Evolutionary conservation across 2,888 invertebrate genomes (phyloP), one percentile per base, ranked within the genome.

Genomic region (Drosophila tripunctata): DNA sequence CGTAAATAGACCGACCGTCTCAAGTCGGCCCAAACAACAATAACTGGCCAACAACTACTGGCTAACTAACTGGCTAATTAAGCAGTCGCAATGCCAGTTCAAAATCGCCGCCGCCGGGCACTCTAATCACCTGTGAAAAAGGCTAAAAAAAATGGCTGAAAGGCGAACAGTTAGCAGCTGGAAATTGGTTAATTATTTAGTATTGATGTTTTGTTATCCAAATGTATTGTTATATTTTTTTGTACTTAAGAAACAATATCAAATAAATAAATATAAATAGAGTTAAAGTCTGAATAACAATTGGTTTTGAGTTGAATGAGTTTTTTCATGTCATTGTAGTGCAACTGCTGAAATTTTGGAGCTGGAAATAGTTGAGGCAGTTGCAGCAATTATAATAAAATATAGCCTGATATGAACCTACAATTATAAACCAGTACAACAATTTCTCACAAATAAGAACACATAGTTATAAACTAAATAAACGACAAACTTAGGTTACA

Each of bases 91-190:
- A 19, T 44, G 27, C 12, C 51, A 57, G 35, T 36, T 50, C 43
- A 62, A 50, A 65, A n/a, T n/a, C n/a, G n/a, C 58, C 52, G 67
- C 56, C 62, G 85, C 60, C 72, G 61, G 38, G 50, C 45, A 22
- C 71, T 56, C 80, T 77, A 81, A 83, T 83, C 75, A 80, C 81
- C 80, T 86, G 81, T 77, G 81, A 86, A 81, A 77, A 77, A 61
- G 64, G 44, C 38, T 56, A 41, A 65, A 62, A 35, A 48, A 47
- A 47, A 33, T 41, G 58, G 44, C 50, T 15, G 56, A 52, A 35
- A 36, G 54, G 40, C 41, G 14, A 30, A 36, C 21, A 14, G 10
- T 21, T 12, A 36, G 17, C 12, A 48, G 47, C 24, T 24, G 6
- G 24, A 27, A 27, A 27, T 27, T 27, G 3, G 2, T 10, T 27